Percentiles rank a stretch among this genome's conserved stretches.
Evolutionary conservation across 2,797 vertebrate genomes (phyloP).

Genomic region (Carcharodon carcharias): DNA sequence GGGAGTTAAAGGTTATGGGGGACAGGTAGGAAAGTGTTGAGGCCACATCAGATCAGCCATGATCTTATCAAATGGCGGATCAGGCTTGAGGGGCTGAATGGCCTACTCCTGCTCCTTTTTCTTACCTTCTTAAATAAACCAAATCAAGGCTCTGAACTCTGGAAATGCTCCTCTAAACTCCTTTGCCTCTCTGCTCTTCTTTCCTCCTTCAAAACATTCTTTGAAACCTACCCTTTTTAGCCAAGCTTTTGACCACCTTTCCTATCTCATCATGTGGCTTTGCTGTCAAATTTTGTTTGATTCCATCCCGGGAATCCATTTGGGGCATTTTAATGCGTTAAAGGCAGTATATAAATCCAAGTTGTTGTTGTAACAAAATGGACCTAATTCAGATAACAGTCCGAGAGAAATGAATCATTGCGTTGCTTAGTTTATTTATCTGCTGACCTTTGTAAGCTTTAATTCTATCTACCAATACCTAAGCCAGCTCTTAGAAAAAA

Average conservation of each 20-base stretch:
- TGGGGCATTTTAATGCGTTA: neutral
- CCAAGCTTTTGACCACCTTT: neutral
- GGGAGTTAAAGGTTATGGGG: no score
- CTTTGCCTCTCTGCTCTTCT: no score
- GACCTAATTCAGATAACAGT: neutral
- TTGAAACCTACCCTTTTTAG: neutral
- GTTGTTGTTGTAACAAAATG: neutral
- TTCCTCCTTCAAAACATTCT: neutral
- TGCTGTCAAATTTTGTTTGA: neutral
- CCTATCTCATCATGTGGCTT: neutral
- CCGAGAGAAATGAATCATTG: neutral
- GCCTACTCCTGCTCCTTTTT: no score
- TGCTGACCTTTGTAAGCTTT: neutral
- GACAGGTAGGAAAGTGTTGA: no score
- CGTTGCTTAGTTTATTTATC: neutral
- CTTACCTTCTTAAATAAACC: neutral
- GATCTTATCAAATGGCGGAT: no score
- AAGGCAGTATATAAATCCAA: neutral
- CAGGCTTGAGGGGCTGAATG: no score
- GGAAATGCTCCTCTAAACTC: neutral
- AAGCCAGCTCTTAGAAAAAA: neutral
- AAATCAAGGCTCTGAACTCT: neutral
- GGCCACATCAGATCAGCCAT: no score
- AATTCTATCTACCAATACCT: neutral
- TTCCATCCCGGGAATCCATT: neutral